Base-by-base conservation (phyloP, 1,140 invertebrate species). In the Bicyclus anynana region DNA sequence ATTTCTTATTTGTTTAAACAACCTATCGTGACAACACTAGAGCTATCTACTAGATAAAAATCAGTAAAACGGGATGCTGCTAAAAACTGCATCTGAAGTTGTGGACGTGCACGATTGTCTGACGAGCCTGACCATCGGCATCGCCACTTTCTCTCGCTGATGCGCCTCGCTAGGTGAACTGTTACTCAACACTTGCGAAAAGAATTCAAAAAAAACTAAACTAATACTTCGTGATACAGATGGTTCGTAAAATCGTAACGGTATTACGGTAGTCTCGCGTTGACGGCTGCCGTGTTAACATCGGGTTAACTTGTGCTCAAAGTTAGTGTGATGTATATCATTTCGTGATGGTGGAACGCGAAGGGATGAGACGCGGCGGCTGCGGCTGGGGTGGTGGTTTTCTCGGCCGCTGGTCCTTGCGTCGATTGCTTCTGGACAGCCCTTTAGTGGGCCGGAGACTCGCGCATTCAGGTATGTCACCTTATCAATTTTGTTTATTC, bases 301-400 rank as follows among this genome's bases (percentile, higher is more conserved):
- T 55, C 37, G 20, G 21, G 59, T 60, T 53, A 53, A 62, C 48
- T 53, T 55, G 69, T 76, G 63, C n/a, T 33, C 29, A 33, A 33
- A 33, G 29, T 33, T 58, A 59, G 62, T 79, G 74, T 80, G 46
- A 84, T 85, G 84, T 75, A 74, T 56, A 61, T 53, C 65, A 64
- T 79, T 69, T 69, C 68, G 78, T 87, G 79, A 84, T 87, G 84
- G 81, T 84, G 62, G 82, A 85, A 64, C 74, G 82, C 38, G 80
- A 85, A 53, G 79, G 79, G 12, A 82, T 81, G 77, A 53, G 84
- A 27, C 80, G 84, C 38, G 84, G 84, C 26, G 84, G 84, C 55
- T 87, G 84, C 52, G 78, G 81, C 65, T 85, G 84, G 82, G 84
- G 80, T 50, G 77, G 84, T 59, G 84, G 84, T 13, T 71, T 87